Conservation (phyloP, 2,888 invertebrate genomes). For the Cosmia trapezina region DNA sequence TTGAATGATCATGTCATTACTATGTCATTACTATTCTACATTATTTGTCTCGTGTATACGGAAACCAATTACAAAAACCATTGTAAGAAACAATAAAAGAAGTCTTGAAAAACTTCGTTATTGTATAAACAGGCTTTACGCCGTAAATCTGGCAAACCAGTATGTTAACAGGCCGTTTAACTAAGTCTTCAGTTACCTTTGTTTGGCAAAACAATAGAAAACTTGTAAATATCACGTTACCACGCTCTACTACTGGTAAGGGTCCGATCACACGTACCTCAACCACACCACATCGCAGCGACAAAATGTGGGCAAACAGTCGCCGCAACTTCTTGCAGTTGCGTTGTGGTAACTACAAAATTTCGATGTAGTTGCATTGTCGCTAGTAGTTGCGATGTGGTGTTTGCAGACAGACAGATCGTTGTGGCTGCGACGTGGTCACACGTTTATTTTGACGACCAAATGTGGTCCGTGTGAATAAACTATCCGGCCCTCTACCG, state of each 20-base stretch:
- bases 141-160: constrained; percentile 46
- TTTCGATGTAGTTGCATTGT: too few species aligned
- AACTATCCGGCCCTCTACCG: neutral
- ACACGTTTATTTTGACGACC: too few species aligned
- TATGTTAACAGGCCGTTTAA: constrained; percentile 50
- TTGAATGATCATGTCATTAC: neutral
- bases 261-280: too few species aligned
- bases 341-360: too few species aligned
- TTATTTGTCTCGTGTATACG: constrained; percentile 8
- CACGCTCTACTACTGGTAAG: neutral
- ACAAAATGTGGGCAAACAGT: too few species aligned
- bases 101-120: constrained; percentile 20
- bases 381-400: too few species aligned
- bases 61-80: constrained; percentile 37
- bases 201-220: constrained; percentile 45
- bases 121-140: constrained; percentile 30
- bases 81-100: constrained; percentile 28
- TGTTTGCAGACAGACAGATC: too few species aligned
- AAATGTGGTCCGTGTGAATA: too few species aligned
- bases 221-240: constrained; percentile 54
- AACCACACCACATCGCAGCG: too few species aligned
- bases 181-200: constrained; percentile 52
- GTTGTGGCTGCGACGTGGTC: too few species aligned
- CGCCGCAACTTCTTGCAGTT: too few species aligned
- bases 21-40: constrained; percentile 24